These are phyloP conservation scores for Diglossa cyanea DNA, from an alignment of 2,797 vertebrate species.

Conservation along the genomic window DNA sequence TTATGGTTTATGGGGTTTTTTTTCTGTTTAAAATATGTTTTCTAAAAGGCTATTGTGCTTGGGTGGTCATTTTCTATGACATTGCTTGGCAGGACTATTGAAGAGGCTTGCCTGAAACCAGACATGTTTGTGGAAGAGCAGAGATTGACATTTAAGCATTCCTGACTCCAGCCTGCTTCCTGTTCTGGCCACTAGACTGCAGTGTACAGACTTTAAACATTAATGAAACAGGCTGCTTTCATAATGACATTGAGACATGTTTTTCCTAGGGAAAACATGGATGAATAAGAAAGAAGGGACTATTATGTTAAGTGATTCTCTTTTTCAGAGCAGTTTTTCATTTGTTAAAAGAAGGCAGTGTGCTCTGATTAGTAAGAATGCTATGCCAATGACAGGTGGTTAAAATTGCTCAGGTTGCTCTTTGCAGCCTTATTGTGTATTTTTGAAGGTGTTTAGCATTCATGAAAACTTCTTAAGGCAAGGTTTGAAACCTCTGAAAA, in stretches of 20 bases:
- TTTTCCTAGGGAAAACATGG: neutral
- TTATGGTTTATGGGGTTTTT: neutral
- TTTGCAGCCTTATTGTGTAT: neutral
- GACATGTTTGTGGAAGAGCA: neutral
- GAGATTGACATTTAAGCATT: neutral
- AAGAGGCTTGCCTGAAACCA: neutral
- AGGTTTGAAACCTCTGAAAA: neutral
- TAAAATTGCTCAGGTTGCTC: neutral
- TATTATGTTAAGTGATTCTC: neutral
- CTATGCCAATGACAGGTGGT: accelerated
- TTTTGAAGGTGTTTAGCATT: neutral
- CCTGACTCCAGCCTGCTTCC: neutral
- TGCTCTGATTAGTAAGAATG: neutral
- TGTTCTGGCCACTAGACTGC: conserved; percentile 50
- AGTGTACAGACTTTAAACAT: neutral
- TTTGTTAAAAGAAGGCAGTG: neutral
- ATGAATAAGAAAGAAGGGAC: neutral
- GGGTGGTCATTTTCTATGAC: conserved; percentile 42
- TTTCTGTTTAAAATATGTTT: neutral
- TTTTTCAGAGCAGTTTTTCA: neutral
- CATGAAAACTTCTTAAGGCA: neutral
- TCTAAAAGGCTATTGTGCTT: conserved; percentile 9
- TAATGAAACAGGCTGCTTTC: neutral
- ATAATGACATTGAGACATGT: neutral
- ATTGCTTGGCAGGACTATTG: conserved; percentile 19